phyloP scores from a whole-genome alignment of 2,113 vertebrate species.

The Microcebus ravelobensis region DNA sequence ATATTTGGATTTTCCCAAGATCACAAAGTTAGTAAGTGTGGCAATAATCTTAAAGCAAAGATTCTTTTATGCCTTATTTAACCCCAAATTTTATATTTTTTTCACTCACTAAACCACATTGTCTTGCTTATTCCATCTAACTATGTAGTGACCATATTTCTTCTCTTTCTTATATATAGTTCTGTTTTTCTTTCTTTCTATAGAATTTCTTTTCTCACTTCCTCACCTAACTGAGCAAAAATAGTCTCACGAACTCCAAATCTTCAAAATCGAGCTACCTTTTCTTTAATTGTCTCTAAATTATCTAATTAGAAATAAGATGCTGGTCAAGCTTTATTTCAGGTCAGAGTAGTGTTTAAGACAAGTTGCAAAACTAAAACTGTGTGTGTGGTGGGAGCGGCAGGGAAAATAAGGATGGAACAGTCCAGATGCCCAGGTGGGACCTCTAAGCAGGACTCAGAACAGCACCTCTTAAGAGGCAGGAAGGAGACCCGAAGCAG shows the following conservation, averaged over 20 bases:
- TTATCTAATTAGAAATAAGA: slow-evolving; percentile 10
- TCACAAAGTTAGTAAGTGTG: neutral
- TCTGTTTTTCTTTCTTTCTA: neutral
- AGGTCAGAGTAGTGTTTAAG: neutral
- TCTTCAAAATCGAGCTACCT: neutral
- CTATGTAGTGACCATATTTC: neutral
- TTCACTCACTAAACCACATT: neutral
- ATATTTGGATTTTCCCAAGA: neutral
- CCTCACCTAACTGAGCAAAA: neutral
- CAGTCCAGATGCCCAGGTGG: neutral
- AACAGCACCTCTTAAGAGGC: neutral
- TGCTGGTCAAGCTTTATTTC: neutral
- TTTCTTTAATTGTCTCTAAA: neutral
- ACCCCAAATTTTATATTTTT: neutral
- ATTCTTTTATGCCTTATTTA: neutral
- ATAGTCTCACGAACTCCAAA: neutral
- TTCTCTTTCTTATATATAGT: neutral
- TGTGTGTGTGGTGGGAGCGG: fast-evolving
- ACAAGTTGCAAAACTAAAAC: neutral
- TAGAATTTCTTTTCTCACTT: neutral
- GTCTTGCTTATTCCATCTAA: neutral
- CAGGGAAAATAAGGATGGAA: neutral
- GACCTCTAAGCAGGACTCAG: neutral
- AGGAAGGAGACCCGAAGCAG: neutral
- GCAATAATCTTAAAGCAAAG: neutral